Base-by-base conservation (phyloP, 2,888 invertebrate genomes). In the Limenitis arthemis region DNA sequence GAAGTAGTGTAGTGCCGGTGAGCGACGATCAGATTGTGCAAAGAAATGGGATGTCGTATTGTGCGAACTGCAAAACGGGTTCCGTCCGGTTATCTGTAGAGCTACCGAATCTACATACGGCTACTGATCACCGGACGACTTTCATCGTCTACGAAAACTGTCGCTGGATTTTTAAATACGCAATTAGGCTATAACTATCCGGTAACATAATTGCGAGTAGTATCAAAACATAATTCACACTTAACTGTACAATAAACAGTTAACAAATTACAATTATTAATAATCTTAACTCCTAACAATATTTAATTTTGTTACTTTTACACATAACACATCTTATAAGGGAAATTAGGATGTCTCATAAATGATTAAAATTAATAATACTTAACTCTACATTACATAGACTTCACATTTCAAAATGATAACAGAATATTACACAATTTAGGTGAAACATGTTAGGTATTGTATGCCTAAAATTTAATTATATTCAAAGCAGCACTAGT, bases 1-100 rank as follows among this genome's bases (percentile, higher is more conserved):
- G 71, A 69, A 70, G 68, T 72, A 72, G 69, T 79, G 77, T 77
- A 77, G 79, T 79, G 79, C 70, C 66, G 65, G 71, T 69, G 70
- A 71, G 69, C 71, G 70, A 63, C 66, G 75, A 74, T 78, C 74
- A 66, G 68, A 73, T 75, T 70, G 69, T 69, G 72, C 64, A 70
- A 79, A 79, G 75, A 77, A 79, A 75, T 73, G 68, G 66, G 68
- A 72, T 73, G 73, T 75, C 69, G 72, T 76, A 75, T 77, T 79
- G 75, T 54, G 48, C 44, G 54, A 56, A 54, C 44, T 78, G 75
- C 74, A 64, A 73, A 80, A 78, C 79, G 70, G 70, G 80, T 80
- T 79, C 69, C 64, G 62, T 70, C 59, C 65, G 65, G 65, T 68
- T 70, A 74, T 67, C 69, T 69, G 67, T 64, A 68, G 67, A 72